These are phyloP conservation scores for Acrocephalus arundinaceus DNA, from an alignment of 2,113 vertebrate genomes.

Conservation along the genomic window DNA sequence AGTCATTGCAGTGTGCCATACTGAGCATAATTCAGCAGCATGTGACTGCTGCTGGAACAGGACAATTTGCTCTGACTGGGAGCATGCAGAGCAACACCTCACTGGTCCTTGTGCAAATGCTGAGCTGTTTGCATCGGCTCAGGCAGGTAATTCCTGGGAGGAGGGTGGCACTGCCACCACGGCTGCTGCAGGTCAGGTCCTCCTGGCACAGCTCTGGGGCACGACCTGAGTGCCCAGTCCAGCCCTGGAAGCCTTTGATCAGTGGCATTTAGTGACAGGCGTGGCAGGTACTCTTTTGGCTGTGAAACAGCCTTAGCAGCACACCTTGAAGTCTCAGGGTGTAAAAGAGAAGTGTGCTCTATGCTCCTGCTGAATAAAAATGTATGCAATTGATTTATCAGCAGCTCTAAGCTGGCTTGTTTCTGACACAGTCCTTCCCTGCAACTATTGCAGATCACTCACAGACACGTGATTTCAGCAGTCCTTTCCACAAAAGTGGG, in stretches of 20 bases:
- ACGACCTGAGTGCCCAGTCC: background rate
- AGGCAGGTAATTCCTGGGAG: background rate
- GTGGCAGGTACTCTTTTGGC: background rate
- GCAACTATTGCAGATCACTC: background rate
- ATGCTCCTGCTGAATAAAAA: background rate
- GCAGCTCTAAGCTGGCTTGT: background rate
- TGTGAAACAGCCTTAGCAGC: background rate
- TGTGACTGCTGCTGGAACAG: background rate
- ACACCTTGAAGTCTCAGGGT: rapidly evolving
- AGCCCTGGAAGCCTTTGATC: background rate
- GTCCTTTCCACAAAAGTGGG: background rate
- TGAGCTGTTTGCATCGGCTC: rapidly evolving
- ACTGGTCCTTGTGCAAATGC: background rate
- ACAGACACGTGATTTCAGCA: background rate
- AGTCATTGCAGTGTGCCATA: rapidly evolving
- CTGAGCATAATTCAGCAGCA: rapidly evolving
- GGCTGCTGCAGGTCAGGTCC: background rate
- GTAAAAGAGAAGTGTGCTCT: background rate
- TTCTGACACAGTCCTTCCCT: background rate
- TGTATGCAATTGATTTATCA: background rate
- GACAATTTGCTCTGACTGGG: too few relatives aligned
- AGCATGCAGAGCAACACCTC: rapidly evolving
- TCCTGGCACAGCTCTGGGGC: background rate
- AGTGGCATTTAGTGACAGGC: background rate
- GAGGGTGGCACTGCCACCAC: background rate